phyloP scores from a whole-genome alignment of 2,888 invertebrate genomes.

The Drosophila phalerata region DNA sequence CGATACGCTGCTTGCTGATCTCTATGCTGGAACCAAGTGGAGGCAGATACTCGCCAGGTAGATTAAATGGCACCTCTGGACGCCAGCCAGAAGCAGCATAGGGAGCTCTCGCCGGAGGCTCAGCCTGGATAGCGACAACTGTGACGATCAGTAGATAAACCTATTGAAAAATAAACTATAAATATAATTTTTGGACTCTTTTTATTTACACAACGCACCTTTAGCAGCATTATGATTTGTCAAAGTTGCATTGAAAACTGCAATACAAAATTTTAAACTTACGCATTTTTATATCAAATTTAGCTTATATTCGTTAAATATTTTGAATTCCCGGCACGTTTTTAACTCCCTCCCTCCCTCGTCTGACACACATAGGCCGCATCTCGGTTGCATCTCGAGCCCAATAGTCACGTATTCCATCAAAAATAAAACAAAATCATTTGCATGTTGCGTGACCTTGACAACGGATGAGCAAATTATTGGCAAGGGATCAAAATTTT shows the following conservation, averaged over 20 bases:
- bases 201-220: conserved; percentile 39
- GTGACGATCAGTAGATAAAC: conserved; percentile 15
- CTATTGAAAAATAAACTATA: conserved; percentile 19
- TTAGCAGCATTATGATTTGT: conserved; percentile 54
- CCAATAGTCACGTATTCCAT: conserved; percentile 66
- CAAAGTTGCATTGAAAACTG: conserved; percentile 58
- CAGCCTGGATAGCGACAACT: conserved; percentile 50
- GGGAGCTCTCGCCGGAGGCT: conserved; percentile 69
- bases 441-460: conserved; percentile 59
- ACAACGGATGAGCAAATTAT: conserved; percentile 57
- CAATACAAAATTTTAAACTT: conserved; percentile 27
- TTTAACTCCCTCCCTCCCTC: conserved; percentile 14
- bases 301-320: conserved; percentile 5
- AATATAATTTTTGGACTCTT: neutral
- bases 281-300: conserved; percentile 75
- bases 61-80: conserved; percentile 82
- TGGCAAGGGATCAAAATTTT: conserved; percentile 62
- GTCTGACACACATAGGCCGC: conserved; percentile 59
- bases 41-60: conserved; percentile 80
- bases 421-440: conserved; percentile 38
- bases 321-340: conserved; percentile 58
- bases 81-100: conserved; percentile 85
- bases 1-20: conserved; percentile 79
- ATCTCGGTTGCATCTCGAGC: conserved; percentile 64
- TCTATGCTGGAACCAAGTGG: conserved; percentile 60